Base-by-base conservation (phyloP, 2,888 invertebrate genomes). In the Hoplodrina blanda region DNA sequence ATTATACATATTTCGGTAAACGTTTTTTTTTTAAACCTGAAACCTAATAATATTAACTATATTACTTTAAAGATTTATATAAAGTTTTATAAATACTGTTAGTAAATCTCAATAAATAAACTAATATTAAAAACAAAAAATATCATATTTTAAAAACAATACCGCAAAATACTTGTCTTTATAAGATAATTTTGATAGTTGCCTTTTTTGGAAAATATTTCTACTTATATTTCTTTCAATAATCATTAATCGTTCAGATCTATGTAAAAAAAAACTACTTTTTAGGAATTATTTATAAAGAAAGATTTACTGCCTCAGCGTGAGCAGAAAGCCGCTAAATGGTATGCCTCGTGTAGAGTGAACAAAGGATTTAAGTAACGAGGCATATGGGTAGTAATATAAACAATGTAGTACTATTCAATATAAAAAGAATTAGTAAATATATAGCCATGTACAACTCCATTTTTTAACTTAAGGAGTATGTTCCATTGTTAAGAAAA, bases 241-340 rank as follows among this genome's bases (percentile, higher is more conserved):
- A 6, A 25, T 60, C 11, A 17, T 63, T 30, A 44, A 50, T 55
- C 6, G 4, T 52, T 74, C 80, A 80, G 73, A 78, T 76, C 80
- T 70, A 69, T 53, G 46, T 53, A n/a, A 15, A 6, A 17, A n/a
- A 41, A 46, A 49, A 65, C 50, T 69, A 63, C 13, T n/a, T 0
- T 63, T 62, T 25, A 49, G 0, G 10, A 44, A 20, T 49, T 19
- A 11, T 54, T 61, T 62, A 19, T 15, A 10, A 55, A 33, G n/a
- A 44, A 52, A 15, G n/a, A 0, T 54, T 11, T 49, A 19, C 10
- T 25, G 49, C 19, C 17, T 64, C 49, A 54, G 6, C 13, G 37
- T 30, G 30, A 60, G 30, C 8, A 64, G 44, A 49, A 56, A 7
- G n/a, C 25, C 11, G 33, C 2, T 10, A 25, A 33, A 3, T 13